phyloP scores from a whole-genome alignment of 2,888 invertebrate species.

The Drosophila diplacantha region DNA sequence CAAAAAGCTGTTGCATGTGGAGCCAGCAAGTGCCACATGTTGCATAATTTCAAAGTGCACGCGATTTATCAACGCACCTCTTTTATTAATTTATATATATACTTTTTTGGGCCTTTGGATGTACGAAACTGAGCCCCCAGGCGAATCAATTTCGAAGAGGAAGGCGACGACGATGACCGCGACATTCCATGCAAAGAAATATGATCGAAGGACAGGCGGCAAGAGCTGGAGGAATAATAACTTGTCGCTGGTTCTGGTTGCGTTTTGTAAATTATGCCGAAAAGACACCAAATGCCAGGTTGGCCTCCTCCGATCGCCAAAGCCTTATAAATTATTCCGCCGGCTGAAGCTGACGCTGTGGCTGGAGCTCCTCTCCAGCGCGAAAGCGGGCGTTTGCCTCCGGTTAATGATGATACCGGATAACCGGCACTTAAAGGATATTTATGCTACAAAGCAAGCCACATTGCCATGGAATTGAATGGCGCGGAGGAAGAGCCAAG shows the following conservation, averaged over 20 bases:
- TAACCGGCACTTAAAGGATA: conserved; percentile 68
- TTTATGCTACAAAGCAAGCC: conserved; percentile 53
- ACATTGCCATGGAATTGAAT: conserved; percentile 21
- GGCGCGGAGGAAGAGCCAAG: conserved; percentile 9
- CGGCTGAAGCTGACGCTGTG: conserved; percentile 3
- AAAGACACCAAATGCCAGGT: conserved; percentile 31
- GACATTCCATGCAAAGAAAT: conserved; percentile 60
- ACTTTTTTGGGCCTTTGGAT: conserved; percentile 32
- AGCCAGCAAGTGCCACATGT: conserved; percentile 51
- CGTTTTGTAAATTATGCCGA: conserved; percentile 55
- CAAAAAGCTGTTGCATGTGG: conserved; percentile 21
- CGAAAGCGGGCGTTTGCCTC: conserved; percentile 64
- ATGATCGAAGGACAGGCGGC: conserved; percentile 41
- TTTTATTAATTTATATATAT: conserved; percentile 56
- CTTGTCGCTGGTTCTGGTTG: conserved; percentile 45
- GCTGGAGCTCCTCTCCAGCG: conserved; percentile 39
- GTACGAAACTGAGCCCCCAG: conserved; percentile 35
- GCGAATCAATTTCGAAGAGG: conserved; percentile 50
- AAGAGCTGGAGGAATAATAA: conserved; percentile 23
- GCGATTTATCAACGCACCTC: conserved; percentile 56
- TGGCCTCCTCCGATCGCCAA: conserved; percentile 16
- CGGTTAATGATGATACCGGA: conserved; percentile 66
- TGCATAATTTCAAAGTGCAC: conserved; percentile 50
- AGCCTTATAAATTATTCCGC: conserved; percentile 38
- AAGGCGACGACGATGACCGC: conserved; percentile 49